Conservation (phyloP, 2,113 vertebrate genomes). For the Microtus richardsoni region DNA sequence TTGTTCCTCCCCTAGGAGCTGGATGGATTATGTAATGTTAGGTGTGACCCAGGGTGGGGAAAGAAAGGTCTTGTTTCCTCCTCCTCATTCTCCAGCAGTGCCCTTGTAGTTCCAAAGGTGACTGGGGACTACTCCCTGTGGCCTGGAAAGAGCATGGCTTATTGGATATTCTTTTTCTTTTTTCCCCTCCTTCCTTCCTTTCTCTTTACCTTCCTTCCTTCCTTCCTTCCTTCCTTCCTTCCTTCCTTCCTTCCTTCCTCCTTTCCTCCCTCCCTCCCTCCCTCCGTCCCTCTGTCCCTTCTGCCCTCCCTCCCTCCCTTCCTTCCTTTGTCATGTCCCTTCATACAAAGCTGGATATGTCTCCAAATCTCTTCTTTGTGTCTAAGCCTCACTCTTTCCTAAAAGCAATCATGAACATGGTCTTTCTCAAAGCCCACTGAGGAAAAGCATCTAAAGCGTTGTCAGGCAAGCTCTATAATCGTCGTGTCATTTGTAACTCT, state of each 20-base stretch:
- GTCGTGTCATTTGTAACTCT: not conserved
- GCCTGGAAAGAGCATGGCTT: not conserved
- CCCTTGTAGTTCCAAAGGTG: not conserved
- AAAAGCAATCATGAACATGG: not conserved
- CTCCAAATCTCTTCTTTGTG: not conserved
- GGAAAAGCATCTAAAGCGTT: not conserved
- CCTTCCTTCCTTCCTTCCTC: not conserved
- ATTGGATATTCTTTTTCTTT: not conserved
- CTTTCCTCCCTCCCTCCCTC: no score
- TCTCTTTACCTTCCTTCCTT: not conserved
- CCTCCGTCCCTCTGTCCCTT: no score
- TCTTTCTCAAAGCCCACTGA: not conserved
- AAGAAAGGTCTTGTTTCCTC: constrained; percentile 12
- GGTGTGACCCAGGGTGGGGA: constrained; percentile 37
- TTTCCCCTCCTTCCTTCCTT: not conserved
- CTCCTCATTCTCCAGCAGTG: not conserved
- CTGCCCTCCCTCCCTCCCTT: no score
- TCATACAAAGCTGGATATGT: not conserved
- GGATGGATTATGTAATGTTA: constrained; percentile 61
- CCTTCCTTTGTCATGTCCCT: not conserved
- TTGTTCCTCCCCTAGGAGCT: constrained; percentile 1
- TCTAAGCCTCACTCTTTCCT: not conserved
- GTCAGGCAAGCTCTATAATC: not conserved
- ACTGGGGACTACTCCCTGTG: not conserved
- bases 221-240: not conserved